A percentile compares a stretch with the other conserved stretches of the same genome.
Conservation (phyloP, 2,888 invertebrate species). For the Eristalis arbustorum region DNA sequence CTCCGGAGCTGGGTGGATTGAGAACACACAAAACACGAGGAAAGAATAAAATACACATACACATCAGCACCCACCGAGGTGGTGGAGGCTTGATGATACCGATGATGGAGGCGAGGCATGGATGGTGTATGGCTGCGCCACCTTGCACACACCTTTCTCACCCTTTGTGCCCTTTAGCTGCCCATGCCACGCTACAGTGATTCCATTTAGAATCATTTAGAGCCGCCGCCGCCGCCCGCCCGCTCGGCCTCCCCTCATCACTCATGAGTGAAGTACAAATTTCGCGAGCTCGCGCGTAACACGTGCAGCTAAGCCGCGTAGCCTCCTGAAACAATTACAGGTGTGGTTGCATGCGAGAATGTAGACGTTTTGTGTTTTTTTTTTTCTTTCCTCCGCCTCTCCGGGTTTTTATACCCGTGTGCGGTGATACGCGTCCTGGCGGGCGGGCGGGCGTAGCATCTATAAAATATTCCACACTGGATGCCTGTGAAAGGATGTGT, state of each 20-base stretch:
- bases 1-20: background rate
- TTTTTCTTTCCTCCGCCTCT: background rate
- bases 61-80: background rate
- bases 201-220: conserved; percentile 48
- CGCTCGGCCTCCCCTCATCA: background rate
- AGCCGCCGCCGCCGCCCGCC: conserved; percentile 1
- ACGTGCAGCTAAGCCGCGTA: conserved; percentile 8
- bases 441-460: background rate
- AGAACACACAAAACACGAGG: conserved; percentile 41
- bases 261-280: background rate
- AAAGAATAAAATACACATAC: conserved; percentile 5
- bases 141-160: background rate
- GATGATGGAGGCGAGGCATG: conserved; percentile 13
- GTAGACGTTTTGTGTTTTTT: conserved; percentile 1
- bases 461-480: conserved; percentile 3
- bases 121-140: conserved; percentile 19
- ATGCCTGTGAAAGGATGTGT: conserved; percentile 18
- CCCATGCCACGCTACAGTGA: conserved; percentile 1
- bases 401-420: background rate
- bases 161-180: background rate
- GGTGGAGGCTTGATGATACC: conserved; percentile 6
- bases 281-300: background rate
- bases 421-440: too few relatives aligned
- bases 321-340: conserved; percentile 53
- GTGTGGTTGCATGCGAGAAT: conserved; percentile 42